Evolutionary conservation across 2,888 invertebrate genomes (phyloP).

Genomic region (Nomada ruficornis): DNA sequence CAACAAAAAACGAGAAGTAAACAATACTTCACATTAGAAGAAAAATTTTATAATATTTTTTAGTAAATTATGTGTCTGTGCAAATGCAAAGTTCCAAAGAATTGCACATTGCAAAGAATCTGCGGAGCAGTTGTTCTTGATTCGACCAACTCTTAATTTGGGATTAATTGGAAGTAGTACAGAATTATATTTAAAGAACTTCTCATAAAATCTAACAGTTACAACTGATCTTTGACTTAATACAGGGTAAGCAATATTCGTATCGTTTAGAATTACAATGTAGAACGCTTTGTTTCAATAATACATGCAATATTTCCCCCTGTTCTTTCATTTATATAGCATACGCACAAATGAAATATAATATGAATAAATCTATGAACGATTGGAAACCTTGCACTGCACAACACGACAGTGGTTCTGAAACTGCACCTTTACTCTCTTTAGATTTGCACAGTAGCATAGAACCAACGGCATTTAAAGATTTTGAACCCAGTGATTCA

Average conservation of each 20-base stretch:
- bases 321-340: conserved; percentile 6
- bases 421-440: conserved; percentile 80
- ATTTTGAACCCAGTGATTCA: conserved; percentile 80
- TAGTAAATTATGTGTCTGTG: background rate
- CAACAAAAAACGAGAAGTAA: background rate
- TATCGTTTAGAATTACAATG: background rate
- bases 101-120: background rate
- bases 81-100: background rate
- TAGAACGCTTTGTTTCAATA: background rate
- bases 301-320: background rate
- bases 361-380: conserved; percentile 64
- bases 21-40: no score
- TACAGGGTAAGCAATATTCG: conserved; percentile 24
- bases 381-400: conserved; percentile 64
- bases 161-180: background rate
- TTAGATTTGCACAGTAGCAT: conserved; percentile 76
- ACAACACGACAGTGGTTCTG: conserved; percentile 79
- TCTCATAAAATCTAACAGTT: background rate
- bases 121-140: background rate
- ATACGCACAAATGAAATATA: conserved; percentile 23
- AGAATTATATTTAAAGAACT: background rate
- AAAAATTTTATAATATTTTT: background rate
- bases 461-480: conserved; percentile 76
- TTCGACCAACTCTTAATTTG: background rate
- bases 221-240: background rate